A percentile compares a stretch with the other conserved stretches of the same genome.
phyloP scores from a whole-genome alignment of 2,113 vertebrate species.

The Corydoras maculifer region DNA sequence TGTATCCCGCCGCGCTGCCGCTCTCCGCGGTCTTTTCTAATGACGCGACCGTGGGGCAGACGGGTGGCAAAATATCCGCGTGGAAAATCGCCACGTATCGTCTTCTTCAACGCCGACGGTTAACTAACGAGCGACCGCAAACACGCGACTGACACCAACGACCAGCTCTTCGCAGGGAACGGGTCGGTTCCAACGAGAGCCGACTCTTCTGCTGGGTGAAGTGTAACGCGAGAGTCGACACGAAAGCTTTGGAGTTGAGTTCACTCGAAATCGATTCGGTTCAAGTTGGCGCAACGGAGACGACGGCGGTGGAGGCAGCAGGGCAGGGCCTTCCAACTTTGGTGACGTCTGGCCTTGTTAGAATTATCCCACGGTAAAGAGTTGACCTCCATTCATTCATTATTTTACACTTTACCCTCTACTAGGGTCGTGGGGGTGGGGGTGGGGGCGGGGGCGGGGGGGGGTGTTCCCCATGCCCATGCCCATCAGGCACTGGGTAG shows the following conservation, averaged over 20 bases:
- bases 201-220: background rate
- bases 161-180: background rate
- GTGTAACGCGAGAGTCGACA: background rate
- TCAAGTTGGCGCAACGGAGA: background rate
- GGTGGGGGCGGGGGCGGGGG: too few relatives aligned
- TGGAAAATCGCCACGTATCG: background rate
- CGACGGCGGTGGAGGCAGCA: background rate
- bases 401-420: too few relatives aligned
- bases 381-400: too few relatives aligned
- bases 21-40: background rate
- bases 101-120: background rate
- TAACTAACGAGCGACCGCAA: background rate
- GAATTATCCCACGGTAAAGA: too few relatives aligned
- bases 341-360: background rate
- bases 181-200: background rate
- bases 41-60: background rate
- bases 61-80: background rate
- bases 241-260: background rate
- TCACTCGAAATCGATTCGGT: background rate
- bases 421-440: too few relatives aligned
- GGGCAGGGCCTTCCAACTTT: background rate
- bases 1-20: constrained; percentile 6
- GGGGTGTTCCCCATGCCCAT: too few relatives aligned
- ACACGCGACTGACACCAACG: background rate
- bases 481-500: too few relatives aligned